phyloP scores from a whole-genome alignment of 2,888 invertebrate genomes.

The Sympetrum striolatum region DNA sequence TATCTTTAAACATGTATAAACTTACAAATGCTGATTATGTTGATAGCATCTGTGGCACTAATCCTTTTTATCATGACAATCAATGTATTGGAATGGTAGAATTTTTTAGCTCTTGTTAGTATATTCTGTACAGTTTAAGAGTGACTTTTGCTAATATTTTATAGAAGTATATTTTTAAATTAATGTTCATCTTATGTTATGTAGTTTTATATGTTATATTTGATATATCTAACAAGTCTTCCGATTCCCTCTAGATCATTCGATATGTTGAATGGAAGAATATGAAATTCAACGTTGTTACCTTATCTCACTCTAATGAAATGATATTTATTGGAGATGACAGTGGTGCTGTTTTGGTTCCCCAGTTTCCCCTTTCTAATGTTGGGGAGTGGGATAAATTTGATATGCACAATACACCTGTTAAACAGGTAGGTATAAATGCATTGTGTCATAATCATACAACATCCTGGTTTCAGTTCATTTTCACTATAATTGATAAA shows the following conservation, averaged over 20 bases:
- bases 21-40: no score
- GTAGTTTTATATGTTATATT: neutral
- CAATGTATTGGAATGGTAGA: neutral
- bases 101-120: neutral
- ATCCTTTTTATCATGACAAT: no score
- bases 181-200: neutral
- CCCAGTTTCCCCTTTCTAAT: slow-evolving; percentile 78
- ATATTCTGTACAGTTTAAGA: neutral
- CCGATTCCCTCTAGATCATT: slow-evolving; percentile 56
- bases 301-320: slow-evolving; percentile 78
- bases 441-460: slow-evolving; percentile 50
- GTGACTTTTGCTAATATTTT: neutral
- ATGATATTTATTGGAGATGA: slow-evolving; percentile 84
- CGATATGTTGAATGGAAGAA: slow-evolving; percentile 58
- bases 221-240: no score
- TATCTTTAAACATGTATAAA: no score
- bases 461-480: no score
- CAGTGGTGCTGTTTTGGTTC: slow-evolving; percentile 76
- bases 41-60: no score
- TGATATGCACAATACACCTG: slow-evolving; percentile 63
- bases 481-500: neutral
- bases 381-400: slow-evolving; percentile 65
- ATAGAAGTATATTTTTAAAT: no score
- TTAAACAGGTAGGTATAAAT: slow-evolving; percentile 59
- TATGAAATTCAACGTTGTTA: slow-evolving; percentile 65